Conservation (phyloP, 1,140 invertebrate genomes). For the Ylistrum balloti region DNA sequence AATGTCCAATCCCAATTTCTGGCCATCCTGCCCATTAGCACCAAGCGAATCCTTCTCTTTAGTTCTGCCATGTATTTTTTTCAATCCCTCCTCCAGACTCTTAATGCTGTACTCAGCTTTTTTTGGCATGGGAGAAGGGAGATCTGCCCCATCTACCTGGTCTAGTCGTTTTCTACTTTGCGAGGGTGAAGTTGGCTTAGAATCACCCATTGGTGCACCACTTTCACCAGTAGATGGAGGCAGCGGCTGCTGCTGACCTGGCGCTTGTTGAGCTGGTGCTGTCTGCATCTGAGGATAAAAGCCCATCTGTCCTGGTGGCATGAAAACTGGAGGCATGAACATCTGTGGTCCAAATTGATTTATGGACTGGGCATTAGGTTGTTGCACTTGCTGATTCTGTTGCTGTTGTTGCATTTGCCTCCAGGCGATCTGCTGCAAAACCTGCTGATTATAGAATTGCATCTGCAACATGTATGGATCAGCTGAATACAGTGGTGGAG, state of each 20-base stretch:
- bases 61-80: conserved; percentile 64
- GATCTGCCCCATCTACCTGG: conserved; percentile 43
- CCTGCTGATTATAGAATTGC: conserved; percentile 41
- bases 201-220: conserved; percentile 60
- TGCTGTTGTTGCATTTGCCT: conserved; percentile 55
- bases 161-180: conserved; percentile 14
- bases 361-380: conserved; percentile 54
- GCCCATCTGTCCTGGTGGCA: conserved; percentile 46
- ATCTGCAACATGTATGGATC: not conserved
- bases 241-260: conserved; percentile 50
- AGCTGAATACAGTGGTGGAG: conserved; percentile 32
- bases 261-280: conserved; percentile 49
- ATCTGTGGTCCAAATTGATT: conserved; percentile 55
- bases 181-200: conserved; percentile 56
- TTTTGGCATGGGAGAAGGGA: conserved; percentile 49
- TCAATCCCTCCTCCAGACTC: conserved; percentile 68
- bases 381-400: conserved; percentile 53
- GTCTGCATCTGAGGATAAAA: conserved; percentile 49
- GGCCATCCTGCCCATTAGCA: conserved; percentile 41
- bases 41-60: conserved; percentile 57
- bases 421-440: conserved; percentile 53
- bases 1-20: not conserved
- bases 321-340: not conserved
- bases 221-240: conserved; percentile 19
- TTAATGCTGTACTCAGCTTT: conserved; percentile 59